phyloP scores from a whole-genome alignment of 1,140 invertebrate species.

The Pogonomyrmex barbatus region DNA sequence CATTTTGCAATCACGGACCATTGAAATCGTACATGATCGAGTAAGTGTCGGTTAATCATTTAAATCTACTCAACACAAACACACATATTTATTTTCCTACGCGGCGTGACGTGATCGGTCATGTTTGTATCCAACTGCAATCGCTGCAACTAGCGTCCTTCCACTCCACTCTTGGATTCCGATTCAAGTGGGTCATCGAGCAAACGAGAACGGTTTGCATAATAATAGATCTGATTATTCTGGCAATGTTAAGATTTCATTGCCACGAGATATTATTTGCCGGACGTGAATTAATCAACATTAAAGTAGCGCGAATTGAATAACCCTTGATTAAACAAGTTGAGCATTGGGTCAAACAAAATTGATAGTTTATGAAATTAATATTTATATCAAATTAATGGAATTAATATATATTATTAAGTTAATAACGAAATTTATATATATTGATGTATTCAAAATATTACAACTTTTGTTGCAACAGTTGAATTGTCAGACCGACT shows the following conservation, averaged over 20 bases:
- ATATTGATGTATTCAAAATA: not conserved
- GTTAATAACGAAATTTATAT: not conserved
- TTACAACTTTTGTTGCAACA: not conserved
- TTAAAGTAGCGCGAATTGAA: slow-evolving; percentile 21
- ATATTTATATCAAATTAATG: not conserved
- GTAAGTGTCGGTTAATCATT: not conserved
- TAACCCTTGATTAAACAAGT: not conserved
- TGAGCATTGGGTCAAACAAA: not conserved
- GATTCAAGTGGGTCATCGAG: slow-evolving; percentile 53
- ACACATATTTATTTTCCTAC: slow-evolving; percentile 35
- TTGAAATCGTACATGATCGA: not conserved
- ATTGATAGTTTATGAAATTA: slow-evolving; percentile 2
- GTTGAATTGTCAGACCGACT: not conserved
- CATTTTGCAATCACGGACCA: not conserved
- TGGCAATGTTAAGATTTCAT: slow-evolving; percentile 51
- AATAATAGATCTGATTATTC: slow-evolving; percentile 55
- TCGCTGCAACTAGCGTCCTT: slow-evolving; percentile 20
- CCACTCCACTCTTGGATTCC: slow-evolving; percentile 41
- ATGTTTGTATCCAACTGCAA: slow-evolving; percentile 38
- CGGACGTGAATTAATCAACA: slow-evolving; percentile 43
- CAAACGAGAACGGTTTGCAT: slow-evolving; percentile 49
- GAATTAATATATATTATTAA: not conserved
- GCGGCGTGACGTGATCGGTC: slow-evolving; percentile 21
- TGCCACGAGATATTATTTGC: slow-evolving; percentile 34
- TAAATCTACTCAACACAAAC: slow-evolving; percentile 14